These are phyloP conservation scores for Danionella cerebrum DNA, from an alignment of 2,113 vertebrate genomes.

Conservation along the genomic window DNA sequence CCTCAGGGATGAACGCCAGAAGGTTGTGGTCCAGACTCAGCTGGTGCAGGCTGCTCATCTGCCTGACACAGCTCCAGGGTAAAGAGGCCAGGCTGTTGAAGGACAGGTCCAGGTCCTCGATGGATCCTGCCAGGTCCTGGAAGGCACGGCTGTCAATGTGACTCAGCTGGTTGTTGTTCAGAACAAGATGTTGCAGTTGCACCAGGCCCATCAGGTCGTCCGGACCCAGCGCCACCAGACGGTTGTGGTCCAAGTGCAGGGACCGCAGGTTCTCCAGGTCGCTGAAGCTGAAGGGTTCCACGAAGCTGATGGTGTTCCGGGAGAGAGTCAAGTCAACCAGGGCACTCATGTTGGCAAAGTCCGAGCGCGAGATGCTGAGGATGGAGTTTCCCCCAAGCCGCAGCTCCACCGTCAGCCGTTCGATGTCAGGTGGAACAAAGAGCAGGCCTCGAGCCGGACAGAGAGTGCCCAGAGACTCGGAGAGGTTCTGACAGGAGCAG, in stretches of 20 bases:
- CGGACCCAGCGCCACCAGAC: conserved; percentile 76
- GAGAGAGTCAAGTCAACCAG: conserved; percentile 90
- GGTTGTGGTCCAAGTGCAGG: conserved; percentile 86
- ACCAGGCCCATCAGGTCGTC: conserved; percentile 81
- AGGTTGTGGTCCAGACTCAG: conserved; percentile 91
- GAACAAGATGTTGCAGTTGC: conserved; percentile 88
- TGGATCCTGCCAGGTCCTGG: conserved; percentile 74
- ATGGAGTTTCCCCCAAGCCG: conserved; percentile 91
- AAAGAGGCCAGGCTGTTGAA: conserved; percentile 82
- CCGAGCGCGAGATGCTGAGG: conserved; percentile 78
- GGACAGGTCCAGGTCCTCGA: conserved; percentile 90
- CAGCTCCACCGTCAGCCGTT: conserved; percentile 85
- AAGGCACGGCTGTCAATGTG: conserved; percentile 77
- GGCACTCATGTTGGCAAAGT: conserved; percentile 93
- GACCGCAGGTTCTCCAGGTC: conserved; percentile 89
- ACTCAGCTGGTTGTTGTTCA: conserved; percentile 89
- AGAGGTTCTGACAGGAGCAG: conserved; percentile 89
- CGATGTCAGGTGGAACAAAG: conserved; percentile 83
- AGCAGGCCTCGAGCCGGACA: conserved; percentile 91
- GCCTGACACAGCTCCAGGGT: conserved; percentile 81
- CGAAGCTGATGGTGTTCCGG: conserved; percentile 87
- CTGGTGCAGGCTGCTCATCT: conserved; percentile 89
- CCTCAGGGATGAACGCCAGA: conserved; percentile 83
- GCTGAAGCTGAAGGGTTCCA: conserved; percentile 85
- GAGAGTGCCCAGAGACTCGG: conserved; percentile 86